Evolutionary conservation across 2,113 vertebrate species (phyloP).

Genomic region (Toxotes chatareus): DNA sequence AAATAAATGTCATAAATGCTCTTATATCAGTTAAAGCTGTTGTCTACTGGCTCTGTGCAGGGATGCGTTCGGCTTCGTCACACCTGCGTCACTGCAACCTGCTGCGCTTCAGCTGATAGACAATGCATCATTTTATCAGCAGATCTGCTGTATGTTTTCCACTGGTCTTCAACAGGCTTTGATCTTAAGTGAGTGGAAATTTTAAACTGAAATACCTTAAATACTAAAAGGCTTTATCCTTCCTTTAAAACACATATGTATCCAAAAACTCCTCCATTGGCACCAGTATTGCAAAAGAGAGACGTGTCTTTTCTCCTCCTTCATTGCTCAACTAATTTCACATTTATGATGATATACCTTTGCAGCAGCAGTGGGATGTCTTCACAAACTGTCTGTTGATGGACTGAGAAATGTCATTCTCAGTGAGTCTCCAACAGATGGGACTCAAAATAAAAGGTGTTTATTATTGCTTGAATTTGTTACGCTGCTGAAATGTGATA

Average conservation of each 20-base stretch:
- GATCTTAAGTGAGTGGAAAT: too few relatives aligned
- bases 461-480: not conserved
- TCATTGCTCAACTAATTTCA: not conserved
- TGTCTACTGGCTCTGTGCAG: slow-evolving; percentile 24
- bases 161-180: not conserved
- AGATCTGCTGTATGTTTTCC: not conserved
- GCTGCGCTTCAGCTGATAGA: not conserved
- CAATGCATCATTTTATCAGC: not conserved
- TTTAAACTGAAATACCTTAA: not conserved
- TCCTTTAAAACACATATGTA: not conserved
- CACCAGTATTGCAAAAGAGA: not conserved
- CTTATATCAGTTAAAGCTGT: slow-evolving; percentile 38
- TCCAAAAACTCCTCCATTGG: not conserved
- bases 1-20: slow-evolving; percentile 47
- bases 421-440: not conserved
- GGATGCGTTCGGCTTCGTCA: not conserved
- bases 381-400: not conserved
- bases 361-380: not conserved
- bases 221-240: not conserved
- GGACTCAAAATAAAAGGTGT: not conserved
- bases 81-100: slow-evolving; percentile 32
- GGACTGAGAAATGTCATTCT: slow-evolving; percentile 14
- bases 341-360: not conserved
- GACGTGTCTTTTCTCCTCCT: not conserved
- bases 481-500: not conserved